These are phyloP conservation scores for Parasteatoda tepidariorum DNA, from an alignment of 1,140 invertebrate genomes.

Conservation along the genomic window DNA sequence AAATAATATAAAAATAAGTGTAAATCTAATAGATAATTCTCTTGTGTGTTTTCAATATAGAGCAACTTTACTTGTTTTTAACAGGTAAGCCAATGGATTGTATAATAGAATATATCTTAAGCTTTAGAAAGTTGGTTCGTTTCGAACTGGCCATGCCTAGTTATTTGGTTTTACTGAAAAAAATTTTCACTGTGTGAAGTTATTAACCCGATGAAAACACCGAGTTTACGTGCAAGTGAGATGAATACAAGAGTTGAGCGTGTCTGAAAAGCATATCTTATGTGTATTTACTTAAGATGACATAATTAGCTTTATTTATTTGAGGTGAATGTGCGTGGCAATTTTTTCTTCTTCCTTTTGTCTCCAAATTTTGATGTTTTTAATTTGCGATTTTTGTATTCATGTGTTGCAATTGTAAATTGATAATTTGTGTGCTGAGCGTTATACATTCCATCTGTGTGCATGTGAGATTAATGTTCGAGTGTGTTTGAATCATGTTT, in stretches of 20 bases:
- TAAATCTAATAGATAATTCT: not conserved
- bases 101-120: not conserved
- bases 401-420: not conserved
- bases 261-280: not conserved
- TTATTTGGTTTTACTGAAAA: not conserved
- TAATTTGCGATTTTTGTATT: slow-evolving; percentile 3
- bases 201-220: not conserved
- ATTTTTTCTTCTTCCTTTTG: slow-evolving; percentile 9
- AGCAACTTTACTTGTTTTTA: not conserved
- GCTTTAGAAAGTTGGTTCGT: not conserved
- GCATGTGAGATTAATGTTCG: not conserved
- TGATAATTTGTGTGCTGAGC: not conserved
- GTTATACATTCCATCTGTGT: not conserved
- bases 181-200: slow-evolving; percentile 27
- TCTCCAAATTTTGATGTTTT: not conserved
- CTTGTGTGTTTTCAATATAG: not conserved
- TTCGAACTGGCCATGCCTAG: slow-evolving; percentile 3
- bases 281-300: slow-evolving; percentile 15
- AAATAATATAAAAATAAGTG: not conserved
- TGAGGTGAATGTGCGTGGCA: slow-evolving; percentile 2
- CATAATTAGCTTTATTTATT: slow-evolving; percentile 22
- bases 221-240: not conserved
- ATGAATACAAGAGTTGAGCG: not conserved
- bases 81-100: no score
- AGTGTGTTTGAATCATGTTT: no score